Base-by-base conservation (phyloP, 2,888 invertebrate genomes). In the Lasioglossum calceatum region DNA sequence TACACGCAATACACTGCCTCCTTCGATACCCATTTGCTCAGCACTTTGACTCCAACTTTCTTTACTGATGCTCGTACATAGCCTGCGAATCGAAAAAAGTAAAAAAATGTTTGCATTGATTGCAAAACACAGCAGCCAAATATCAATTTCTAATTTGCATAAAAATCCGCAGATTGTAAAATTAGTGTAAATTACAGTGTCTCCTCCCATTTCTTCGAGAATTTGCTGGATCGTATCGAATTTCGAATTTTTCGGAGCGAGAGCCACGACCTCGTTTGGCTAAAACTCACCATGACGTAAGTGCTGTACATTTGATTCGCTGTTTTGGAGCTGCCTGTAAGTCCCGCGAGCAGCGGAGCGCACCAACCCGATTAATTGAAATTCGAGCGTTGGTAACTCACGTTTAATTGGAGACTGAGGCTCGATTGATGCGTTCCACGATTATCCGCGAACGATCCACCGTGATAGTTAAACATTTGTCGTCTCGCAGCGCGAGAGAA, bases 281-380 rank as follows among this genome's bases (percentile, higher is more conserved):
- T 47, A 4, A 47, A 47, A 47, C 16, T 4, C 16, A 16, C 4
- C 4, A 16, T 47, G 47, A 47, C 16, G 47, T 16, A 47, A 47
- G 47, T 4, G 16, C 4, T 27, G 27, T 2, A 64, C 27, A 32
- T 32, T 16, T 1, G 32, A 32, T 64, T 16, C 7, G 64, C 32
- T 64, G 27, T 7, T 64, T 27, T 64, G 64, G 0, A 64, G 14
- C 16, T 16, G 5, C 64, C 64, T 16, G 64, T 64, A 64, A 16
- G 16, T 16, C 16, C 16, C 16, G 32, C 32, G 14, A 32, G 7
- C 32, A 3, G 32, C 16, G 32, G 16, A 32, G 7, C 64, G 19
- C 12, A 7, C 32, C 8, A 27, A 4, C 4, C 19, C 7, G 73
- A 19, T 78, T 88, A 84, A 86, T 89, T 89, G 81, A 88, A 86